Conservation (phyloP, 2,797 vertebrate species). For the Sebastes trivittatus region DNA sequence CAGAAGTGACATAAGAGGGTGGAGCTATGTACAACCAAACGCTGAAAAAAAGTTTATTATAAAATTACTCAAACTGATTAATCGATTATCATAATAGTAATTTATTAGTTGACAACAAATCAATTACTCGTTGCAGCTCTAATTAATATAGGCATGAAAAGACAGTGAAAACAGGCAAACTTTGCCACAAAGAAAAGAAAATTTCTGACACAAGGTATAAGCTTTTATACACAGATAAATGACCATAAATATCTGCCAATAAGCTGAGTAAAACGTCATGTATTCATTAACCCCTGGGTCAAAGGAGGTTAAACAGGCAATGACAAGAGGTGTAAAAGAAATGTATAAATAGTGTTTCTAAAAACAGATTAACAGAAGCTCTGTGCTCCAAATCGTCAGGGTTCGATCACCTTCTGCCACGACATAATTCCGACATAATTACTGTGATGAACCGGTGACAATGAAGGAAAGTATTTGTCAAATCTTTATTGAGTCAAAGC, state of each 20-base stretch:
- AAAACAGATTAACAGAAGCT: neutral
- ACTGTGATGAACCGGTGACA: constrained; percentile 34
- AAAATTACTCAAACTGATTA: too few species aligned
- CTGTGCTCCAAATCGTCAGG: neutral
- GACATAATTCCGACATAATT: constrained; percentile 33
- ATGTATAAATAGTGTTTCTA: neutral
- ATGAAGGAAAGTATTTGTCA: constrained; percentile 55
- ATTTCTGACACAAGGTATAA: neutral
- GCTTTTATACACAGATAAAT: neutral
- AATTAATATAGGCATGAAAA: neutral
- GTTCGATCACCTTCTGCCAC: constrained; percentile 15
- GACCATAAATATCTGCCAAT: neutral
- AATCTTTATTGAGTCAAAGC: constrained; percentile 55
- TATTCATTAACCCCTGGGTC: neutral
- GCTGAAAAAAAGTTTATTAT: too few species aligned
- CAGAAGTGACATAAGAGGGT: too few species aligned
- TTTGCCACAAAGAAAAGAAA: neutral
- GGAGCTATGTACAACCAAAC: too few species aligned
- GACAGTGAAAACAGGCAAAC: neutral
- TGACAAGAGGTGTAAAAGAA: neutral
- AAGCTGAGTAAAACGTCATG: neutral
- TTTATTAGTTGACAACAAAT: too few species aligned
- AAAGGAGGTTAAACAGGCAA: neutral
- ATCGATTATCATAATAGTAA: too few species aligned
- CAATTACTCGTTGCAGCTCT: too few species aligned